Evolutionary conservation across 37 sponge, comb jelly and placozoan species (phyloP).

Genomic region (Diacarnus erythraeanus): DNA sequence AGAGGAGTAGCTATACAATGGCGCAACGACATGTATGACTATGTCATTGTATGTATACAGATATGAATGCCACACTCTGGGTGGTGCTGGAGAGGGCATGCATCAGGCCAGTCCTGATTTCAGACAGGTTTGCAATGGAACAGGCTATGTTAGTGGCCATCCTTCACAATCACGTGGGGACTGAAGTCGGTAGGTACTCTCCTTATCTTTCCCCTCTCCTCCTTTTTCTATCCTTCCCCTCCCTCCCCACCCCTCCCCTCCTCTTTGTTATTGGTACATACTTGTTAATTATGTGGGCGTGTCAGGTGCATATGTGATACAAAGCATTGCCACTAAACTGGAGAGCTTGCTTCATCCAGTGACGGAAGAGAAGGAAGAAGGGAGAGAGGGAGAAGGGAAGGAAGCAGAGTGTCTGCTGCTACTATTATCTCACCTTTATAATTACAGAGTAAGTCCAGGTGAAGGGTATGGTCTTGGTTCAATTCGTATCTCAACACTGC

Average conservation of each 20-base stretch:
- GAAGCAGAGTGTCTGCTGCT: constrained; percentile 54
- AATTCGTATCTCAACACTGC: too few species aligned
- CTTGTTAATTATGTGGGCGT: background rate
- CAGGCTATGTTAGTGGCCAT: constrained; percentile 83
- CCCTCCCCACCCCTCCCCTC: too few species aligned
- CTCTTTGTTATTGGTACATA: background rate
- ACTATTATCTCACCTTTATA: constrained; percentile 72
- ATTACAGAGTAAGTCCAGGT: constrained; percentile 45
- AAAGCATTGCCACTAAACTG: constrained; percentile 49
- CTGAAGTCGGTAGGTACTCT: constrained; percentile 93
- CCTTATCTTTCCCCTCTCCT: too few species aligned
- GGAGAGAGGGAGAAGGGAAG: constrained; percentile 32
- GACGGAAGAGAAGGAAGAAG: background rate
- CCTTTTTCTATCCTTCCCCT: too few species aligned
- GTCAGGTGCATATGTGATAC: constrained; percentile 74
- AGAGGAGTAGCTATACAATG: constrained; percentile 1
- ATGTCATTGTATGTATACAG: too few species aligned
- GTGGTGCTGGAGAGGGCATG: constrained; percentile 63
- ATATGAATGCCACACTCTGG: constrained; percentile 60
- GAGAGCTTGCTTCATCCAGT: constrained; percentile 6
- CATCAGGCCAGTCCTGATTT: constrained; percentile 30
- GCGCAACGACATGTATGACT: too few species aligned
- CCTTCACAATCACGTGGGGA: constrained; percentile 63
- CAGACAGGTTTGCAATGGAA: constrained; percentile 73
- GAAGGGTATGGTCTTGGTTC: too few species aligned